Evolutionary conservation across 2,888 invertebrate genomes (phyloP), one percentile per base, ranked within the genome.

Genomic region (Nymphalis c-album): DNA sequence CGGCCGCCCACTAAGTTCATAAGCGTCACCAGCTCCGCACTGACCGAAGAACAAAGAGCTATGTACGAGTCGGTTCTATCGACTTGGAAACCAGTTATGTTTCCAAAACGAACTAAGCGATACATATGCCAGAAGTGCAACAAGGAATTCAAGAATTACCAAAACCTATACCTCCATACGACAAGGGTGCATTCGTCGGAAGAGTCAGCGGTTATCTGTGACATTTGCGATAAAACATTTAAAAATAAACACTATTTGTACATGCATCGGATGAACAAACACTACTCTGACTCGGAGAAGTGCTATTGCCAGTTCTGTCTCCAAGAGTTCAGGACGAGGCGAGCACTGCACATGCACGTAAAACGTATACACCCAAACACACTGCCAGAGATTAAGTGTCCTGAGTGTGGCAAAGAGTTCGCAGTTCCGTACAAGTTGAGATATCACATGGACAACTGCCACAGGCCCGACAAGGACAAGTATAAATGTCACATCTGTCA

Each of bases 251-350:
- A 92, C 70, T 92, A 92, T 65, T 46, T 92, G 1, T 92, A 92
- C 75, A 92, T 92, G 91, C 91, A 92, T 69, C 71, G 90, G 2
- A 92, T 91, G 91, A 92, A 92, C 48, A 91, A 91, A 10, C 91
- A 92, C 66, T 91, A 91, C n/a, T 91, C 91, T 0, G 91, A 91
- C 18, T 74, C 83, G 0, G 90, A 91, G 73, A 90, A 90, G 46
- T 88, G 90, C 58, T 89, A 82, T 70, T 92, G 91, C 51, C 90
- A 92, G 59, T 88, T 87, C 66, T 92, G 91, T 48, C 76, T 91
- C 0, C 91, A 91, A 73, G 90, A 91, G 63, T 92, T 91, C 47
- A 73, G 90, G 1, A 92, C 91, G 0, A 65, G 89, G 0, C 74
- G 90, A 8, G 91, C 91, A 0, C 60, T 92, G 0, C 88, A 91